Percentiles rank a stretch among this genome's conserved stretches.
Conservation (phyloP, 1,140 invertebrate species). For the Drosophila bocki region DNA sequence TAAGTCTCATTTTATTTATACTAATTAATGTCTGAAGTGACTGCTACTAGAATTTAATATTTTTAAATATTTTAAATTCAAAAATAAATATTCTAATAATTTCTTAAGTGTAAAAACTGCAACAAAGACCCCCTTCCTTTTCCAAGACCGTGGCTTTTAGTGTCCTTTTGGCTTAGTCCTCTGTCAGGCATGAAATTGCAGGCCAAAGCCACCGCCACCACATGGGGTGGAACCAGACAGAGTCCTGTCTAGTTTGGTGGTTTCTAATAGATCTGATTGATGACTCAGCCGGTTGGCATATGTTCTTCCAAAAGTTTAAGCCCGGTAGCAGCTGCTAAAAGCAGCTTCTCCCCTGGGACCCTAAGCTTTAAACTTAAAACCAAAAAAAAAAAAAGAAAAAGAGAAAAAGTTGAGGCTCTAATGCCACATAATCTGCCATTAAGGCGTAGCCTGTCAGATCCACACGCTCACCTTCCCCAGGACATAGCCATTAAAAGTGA, state of each 20-base stretch:
- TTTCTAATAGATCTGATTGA: conserved; percentile 73
- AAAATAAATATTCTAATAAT: neutral
- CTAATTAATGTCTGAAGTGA: no score
- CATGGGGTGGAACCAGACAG: conserved; percentile 41
- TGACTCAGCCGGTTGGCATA: conserved; percentile 67
- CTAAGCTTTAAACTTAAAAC: conserved; percentile 66
- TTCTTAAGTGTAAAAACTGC: conserved; percentile 36
- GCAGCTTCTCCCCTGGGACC: conserved; percentile 26
- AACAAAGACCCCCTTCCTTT: conserved; percentile 21
- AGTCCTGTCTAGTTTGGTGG: conserved; percentile 53
- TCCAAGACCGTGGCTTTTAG: conserved; percentile 31
- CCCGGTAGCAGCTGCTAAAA: conserved; percentile 53
- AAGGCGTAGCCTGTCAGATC: conserved; percentile 38
- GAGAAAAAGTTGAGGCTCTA: conserved; percentile 38
- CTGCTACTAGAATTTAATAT: neutral
- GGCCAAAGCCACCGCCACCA: conserved; percentile 11
- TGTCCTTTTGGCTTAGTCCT: conserved; percentile 33
- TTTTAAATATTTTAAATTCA: neutral
- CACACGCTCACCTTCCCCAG: conserved; percentile 13
- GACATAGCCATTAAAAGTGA: conserved; percentile 58
- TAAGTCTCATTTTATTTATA: neutral
- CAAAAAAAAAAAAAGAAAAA: conserved; percentile 27
- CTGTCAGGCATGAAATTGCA: conserved; percentile 44
- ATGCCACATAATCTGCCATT: conserved; percentile 55
- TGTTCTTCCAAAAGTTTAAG: conserved; percentile 41